Base-by-base conservation (phyloP, 1,140 invertebrate genomes). In the Trypoxylus dichotomus region DNA sequence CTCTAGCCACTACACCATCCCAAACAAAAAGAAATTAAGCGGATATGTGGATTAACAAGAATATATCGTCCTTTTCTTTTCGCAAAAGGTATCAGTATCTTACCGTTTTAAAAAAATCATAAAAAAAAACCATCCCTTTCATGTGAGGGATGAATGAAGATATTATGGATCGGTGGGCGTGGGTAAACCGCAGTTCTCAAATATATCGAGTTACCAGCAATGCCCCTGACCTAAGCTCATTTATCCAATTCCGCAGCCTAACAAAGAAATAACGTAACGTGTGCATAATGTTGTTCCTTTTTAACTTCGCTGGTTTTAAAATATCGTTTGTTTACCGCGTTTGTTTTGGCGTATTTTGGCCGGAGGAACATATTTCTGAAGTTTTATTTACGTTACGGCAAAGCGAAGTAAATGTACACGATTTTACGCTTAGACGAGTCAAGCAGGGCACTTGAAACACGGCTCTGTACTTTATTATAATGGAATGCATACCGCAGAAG, bases 351-450 rank as follows among this genome's bases (percentile, higher is more conserved):
- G 47, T 54, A 54, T 54, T 54, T 19, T 54, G 47, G 13, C 6
- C 19, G 15, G 15, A 54, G n/a, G 19, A 6, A 54, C 47, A 54
- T 54, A 54, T 54, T 54, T 54, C 10, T 19, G 2, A 54, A 19
- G 47, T 54, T 54, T 54, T 54, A 54, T 54, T 54, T 54, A 54
- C 15, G 47, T 54, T 54, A 54, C 15, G 15, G 13, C 19, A 19
- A 37, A 37, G 32, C 10, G 10, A 37, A 37, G 47, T 19, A 19
- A 54, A 19, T 19, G 60, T 68, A 68, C 60, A 68, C 60, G 60
- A 68, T 68, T 68, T 68, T 68, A 68, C 60, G 60, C 60, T 68
- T 68, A 68, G 24, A 24, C 60, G 60, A 68, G 60, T 68, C 60
- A 68, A 68, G 60, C 25, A 68, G 60, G 60, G 19, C 60, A 68